Evolutionary conservation across 2,797 vertebrate species (phyloP).

Genomic region (Sarcoramphus papa): DNA sequence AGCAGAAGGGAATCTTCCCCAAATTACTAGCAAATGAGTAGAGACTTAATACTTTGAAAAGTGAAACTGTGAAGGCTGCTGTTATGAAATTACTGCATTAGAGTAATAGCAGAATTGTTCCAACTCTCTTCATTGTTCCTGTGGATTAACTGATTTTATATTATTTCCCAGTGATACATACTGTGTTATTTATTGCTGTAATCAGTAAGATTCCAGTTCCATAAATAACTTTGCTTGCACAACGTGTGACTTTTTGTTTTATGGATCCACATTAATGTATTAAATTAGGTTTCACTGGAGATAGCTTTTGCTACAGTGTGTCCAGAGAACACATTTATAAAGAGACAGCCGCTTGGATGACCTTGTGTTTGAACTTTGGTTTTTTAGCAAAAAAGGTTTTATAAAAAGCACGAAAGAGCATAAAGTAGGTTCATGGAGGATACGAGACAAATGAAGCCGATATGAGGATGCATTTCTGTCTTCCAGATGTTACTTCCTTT

Average conservation of each 20-base stretch:
- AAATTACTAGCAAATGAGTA: conserved; percentile 52
- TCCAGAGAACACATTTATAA: not conserved
- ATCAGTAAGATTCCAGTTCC: conserved; percentile 15
- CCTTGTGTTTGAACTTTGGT: conserved; percentile 27
- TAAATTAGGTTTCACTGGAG: conserved; percentile 46
- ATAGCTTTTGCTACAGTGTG: not conserved
- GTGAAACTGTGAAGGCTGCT: conserved; percentile 42
- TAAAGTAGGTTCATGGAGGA: not conserved
- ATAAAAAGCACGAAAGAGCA: not conserved
- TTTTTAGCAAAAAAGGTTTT: not conserved
- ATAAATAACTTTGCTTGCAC: conserved; percentile 44
- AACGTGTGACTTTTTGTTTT: conserved; percentile 18
- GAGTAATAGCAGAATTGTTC: not conserved
- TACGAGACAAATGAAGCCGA: not conserved
- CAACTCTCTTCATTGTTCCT: conserved; percentile 6
- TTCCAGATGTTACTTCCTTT: not conserved
- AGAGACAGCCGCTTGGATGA: not conserved
- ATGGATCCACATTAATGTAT: conserved; percentile 26
- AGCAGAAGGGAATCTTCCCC: conserved; percentile 6
- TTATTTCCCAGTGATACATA: conserved; percentile 13
- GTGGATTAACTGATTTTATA: conserved; percentile 9
- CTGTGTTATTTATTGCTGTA: conserved; percentile 53
- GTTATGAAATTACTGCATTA: conserved; percentile 26
- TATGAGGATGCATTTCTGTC: not conserved
- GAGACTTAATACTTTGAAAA: conserved; percentile 20